phyloP scores from a whole-genome alignment of 1,140 invertebrate species.

The Drosophila arawakana region DNA sequence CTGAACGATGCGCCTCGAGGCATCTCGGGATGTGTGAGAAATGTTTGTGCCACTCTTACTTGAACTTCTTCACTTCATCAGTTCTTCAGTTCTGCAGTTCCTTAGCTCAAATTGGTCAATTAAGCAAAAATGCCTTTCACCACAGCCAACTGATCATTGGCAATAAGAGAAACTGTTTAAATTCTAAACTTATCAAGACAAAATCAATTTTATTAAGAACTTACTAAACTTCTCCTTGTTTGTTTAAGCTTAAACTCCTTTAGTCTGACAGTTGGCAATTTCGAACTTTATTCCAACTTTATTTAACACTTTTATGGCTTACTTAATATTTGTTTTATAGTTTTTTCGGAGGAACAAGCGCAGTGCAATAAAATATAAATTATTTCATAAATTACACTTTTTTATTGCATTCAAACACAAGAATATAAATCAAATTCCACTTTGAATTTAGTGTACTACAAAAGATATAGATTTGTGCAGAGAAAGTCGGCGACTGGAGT shows the following conservation, averaged over 20 bases:
- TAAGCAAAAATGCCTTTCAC: slow-evolving; percentile 41
- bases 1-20: slow-evolving; percentile 18
- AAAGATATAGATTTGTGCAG: neutral
- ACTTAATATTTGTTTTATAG: slow-evolving; percentile 38
- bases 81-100: slow-evolving; percentile 25
- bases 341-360: neutral
- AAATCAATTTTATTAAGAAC: neutral
- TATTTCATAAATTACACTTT: slow-evolving; percentile 42
- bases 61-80: slow-evolving; percentile 51
- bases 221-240: neutral
- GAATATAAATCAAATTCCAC: slow-evolving; percentile 11
- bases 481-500: slow-evolving; percentile 1
- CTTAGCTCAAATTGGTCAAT: slow-evolving; percentile 48
- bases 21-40: slow-evolving; percentile 46
- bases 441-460: neutral
- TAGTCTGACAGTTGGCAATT: neutral
- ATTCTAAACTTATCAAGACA: neutral
- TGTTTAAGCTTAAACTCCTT: no score
- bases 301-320: slow-evolving; percentile 42
- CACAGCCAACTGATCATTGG: neutral
- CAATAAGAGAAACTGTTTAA: slow-evolving; percentile 9
- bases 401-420: slow-evolving; percentile 7
- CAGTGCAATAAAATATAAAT: slow-evolving; percentile 23
- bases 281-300: neutral
- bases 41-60: slow-evolving; percentile 26